Evolutionary conservation across 1,140 invertebrate genomes (phyloP).

Genomic region (Ylistrum balloti): DNA sequence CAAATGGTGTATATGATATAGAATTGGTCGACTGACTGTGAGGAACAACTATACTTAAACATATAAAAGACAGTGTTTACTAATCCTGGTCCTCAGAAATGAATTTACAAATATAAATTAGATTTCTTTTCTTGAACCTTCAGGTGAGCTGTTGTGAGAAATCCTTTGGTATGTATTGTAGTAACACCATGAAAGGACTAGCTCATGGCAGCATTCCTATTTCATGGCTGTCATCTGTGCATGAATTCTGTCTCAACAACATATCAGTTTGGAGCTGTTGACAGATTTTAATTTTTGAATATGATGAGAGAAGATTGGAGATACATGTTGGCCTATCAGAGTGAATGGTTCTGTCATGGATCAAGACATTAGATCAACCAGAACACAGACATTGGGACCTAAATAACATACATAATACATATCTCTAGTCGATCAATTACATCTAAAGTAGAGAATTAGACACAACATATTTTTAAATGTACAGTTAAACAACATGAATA

Average conservation of each 20-base stretch:
- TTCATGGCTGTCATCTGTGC: not conserved
- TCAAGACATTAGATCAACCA: not conserved
- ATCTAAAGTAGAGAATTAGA: not conserved
- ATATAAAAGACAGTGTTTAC: not conserved
- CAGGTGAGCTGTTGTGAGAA: not conserved
- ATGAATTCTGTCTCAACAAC: not conserved
- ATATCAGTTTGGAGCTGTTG: not conserved
- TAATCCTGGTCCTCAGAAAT: slow-evolving; percentile 17
- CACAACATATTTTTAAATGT: slow-evolving; percentile 25
- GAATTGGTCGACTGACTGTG: slow-evolving; percentile 19
- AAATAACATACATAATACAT: not conserved
- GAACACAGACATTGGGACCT: not conserved
- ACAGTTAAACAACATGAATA: not conserved
- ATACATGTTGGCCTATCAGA: not conserved
- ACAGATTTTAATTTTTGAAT: slow-evolving; percentile 23
- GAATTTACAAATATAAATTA: slow-evolving; percentile 19
- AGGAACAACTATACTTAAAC: not conserved
- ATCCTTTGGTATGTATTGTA: not conserved
- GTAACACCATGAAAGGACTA: not conserved
- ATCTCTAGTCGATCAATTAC: not conserved
- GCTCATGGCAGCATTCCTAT: not conserved
- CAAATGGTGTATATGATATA: not conserved
- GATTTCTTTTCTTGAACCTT: not conserved
- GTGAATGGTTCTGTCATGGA: not conserved
- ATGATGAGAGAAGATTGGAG: not conserved